phyloP scores from a whole-genome alignment of 2,888 invertebrate species.

The Cheilosia vernalis region DNA sequence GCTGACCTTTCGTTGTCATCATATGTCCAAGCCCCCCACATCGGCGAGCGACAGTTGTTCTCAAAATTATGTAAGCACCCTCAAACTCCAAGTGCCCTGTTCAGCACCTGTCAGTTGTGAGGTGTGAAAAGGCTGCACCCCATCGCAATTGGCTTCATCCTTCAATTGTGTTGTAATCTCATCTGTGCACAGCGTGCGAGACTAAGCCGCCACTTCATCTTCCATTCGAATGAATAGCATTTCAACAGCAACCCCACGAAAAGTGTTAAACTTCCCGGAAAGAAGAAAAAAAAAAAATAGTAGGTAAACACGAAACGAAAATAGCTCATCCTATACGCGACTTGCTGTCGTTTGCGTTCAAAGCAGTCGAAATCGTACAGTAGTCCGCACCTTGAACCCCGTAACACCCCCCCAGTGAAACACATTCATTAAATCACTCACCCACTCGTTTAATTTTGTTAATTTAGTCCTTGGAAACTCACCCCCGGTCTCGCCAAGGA shows the following conservation, averaged over 20 bases:
- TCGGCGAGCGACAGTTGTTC: too few relatives aligned
- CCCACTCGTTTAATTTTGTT: slow-evolving; percentile 75
- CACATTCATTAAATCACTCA: slow-evolving; percentile 75
- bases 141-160: too few relatives aligned
- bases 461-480: slow-evolving; percentile 72
- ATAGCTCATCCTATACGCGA: not conserved
- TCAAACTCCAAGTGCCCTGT: too few relatives aligned
- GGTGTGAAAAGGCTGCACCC: too few relatives aligned
- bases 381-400: slow-evolving; percentile 21
- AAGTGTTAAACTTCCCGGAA: not conserved
- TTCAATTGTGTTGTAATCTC: too few relatives aligned
- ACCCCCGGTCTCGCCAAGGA: not conserved
- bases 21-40: too few relatives aligned
- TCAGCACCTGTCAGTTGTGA: too few relatives aligned
- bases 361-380: slow-evolving; percentile 8
- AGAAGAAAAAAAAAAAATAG: not conserved
- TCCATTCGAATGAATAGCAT: not conserved
- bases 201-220: not conserved
- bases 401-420: slow-evolving; percentile 60
- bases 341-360: slow-evolving; percentile 2
- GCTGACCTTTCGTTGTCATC: too few relatives aligned
- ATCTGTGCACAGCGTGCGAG: not conserved
- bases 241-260: not conserved
- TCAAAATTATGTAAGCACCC: too few relatives aligned
- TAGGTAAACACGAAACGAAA: too few relatives aligned